A percentile compares a stretch with the other conserved stretches of the same genome.
Evolutionary conservation across 1,140 invertebrate genomes (phyloP).

Genomic region (Leucophenga varia): DNA sequence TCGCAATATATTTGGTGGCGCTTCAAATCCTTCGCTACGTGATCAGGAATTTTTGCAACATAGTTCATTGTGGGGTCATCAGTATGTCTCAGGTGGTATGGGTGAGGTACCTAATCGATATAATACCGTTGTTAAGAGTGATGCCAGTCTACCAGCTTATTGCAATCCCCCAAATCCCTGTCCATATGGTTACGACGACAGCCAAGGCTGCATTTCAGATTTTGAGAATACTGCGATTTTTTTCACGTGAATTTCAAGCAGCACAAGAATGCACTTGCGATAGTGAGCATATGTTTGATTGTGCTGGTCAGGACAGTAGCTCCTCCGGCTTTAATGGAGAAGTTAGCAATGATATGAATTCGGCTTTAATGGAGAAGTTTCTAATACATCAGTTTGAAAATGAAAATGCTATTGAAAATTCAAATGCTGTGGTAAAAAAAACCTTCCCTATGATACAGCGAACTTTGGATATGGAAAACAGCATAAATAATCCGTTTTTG

Average conservation of each 20-base stretch:
- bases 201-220: constrained; percentile 80
- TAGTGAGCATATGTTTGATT: constrained; percentile 97
- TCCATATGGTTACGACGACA: constrained; percentile 80
- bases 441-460: constrained; percentile 60
- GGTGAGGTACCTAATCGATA: constrained; percentile 70
- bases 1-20: constrained; percentile 44
- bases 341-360: constrained; percentile 40
- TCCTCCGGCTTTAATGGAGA: constrained; percentile 35
- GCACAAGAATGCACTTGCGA: constrained; percentile 97
- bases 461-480: constrained; percentile 65
- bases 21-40: constrained; percentile 71
- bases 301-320: constrained; percentile 61
- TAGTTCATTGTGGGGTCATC: constrained; percentile 82
- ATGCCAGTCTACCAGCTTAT: constrained; percentile 92
- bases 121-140: constrained; percentile 80
- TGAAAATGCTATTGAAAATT: constrained; percentile 60
- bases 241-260: constrained; percentile 91
- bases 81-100: constrained; percentile 75
- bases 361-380: constrained; percentile 58
- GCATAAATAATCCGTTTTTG: constrained; percentile 71
- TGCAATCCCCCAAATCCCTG: constrained; percentile 99
- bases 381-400: constrained; percentile 59
- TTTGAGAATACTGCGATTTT: constrained; percentile 96
- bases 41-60: constrained; percentile 91
- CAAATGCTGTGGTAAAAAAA: constrained; percentile 79